Conservation (phyloP, 1,140 invertebrate genomes). For the Lasaia peninsularis region DNA sequence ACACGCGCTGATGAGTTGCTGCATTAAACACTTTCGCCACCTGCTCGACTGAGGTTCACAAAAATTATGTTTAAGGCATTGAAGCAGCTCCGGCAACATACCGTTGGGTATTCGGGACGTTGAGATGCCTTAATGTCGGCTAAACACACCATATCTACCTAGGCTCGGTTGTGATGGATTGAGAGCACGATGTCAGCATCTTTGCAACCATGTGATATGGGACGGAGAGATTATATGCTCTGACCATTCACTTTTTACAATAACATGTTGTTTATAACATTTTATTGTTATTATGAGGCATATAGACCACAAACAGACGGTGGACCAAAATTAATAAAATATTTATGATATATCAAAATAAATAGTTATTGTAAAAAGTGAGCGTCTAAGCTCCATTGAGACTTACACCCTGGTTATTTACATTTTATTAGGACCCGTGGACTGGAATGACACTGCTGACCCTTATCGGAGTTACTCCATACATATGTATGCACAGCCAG, state of each 20-base stretch:
- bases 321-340: no score
- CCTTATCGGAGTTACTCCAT: neutral
- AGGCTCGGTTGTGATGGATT: slow-evolving; percentile 26
- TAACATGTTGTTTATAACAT: neutral
- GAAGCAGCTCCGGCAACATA: slow-evolving; percentile 47
- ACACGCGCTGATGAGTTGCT: slow-evolving; percentile 97
- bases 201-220: slow-evolving; percentile 3
- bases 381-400: neutral
- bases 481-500: no score
- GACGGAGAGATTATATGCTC: slow-evolving; percentile 20
- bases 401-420: neutral
- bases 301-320: no score
- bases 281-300: no score
- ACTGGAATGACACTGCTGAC: slow-evolving; percentile 9
- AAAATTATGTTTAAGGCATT: slow-evolving; percentile 61
- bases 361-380: neutral
- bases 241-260: slow-evolving; percentile 28
- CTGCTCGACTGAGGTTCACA: slow-evolving; percentile 91
- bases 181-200: slow-evolving; percentile 20
- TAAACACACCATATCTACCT: slow-evolving; percentile 28
- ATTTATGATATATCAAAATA: no score
- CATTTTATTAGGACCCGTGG: neutral
- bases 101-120: slow-evolving; percentile 48
- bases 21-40: slow-evolving; percentile 97
- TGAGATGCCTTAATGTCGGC: slow-evolving; percentile 13